phyloP scores from a whole-genome alignment of 2,888 invertebrate genomes.

The Nysson spinosus region DNA sequence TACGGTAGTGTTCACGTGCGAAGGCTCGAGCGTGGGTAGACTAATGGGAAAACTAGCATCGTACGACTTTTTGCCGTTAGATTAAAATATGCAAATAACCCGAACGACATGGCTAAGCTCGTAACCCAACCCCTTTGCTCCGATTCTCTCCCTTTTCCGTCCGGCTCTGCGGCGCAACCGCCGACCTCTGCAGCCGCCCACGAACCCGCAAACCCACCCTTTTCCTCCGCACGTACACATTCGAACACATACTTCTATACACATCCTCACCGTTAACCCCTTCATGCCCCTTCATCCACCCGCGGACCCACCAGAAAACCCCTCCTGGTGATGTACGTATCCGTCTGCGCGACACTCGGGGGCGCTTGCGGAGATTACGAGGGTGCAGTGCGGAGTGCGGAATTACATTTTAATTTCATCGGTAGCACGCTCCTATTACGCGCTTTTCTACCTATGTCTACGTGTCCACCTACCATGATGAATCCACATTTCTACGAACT shows the following conservation, averaged over 20 bases:
- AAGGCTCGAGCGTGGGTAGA: constrained; percentile 21
- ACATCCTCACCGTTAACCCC: constrained; percentile 4
- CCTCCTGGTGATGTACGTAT: constrained; percentile 40
- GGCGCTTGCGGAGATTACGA: constrained; percentile 63
- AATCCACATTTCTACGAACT: background rate
- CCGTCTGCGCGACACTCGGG: constrained; percentile 42
- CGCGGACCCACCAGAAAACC: constrained; percentile 19
- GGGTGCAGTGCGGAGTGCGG: constrained; percentile 59
- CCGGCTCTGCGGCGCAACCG: constrained; percentile 13
- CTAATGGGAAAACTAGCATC: constrained; percentile 64
- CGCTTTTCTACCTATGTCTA: constrained; percentile 2
- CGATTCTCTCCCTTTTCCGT: background rate
- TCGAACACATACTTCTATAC: background rate
- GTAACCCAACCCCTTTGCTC: constrained; percentile 27
- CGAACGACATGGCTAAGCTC: constrained; percentile 48
- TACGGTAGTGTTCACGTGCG: constrained; percentile 18
- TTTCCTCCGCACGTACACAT: constrained; percentile 3
- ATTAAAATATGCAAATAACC: constrained; percentile 75
- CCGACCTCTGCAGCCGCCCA: constrained; percentile 40
- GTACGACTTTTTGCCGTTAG: constrained; percentile 65
- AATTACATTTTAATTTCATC: constrained; percentile 75
- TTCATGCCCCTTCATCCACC: constrained; percentile 8
- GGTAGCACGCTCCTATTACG: constrained; percentile 44
- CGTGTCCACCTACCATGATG: background rate
- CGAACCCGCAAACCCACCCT: constrained; percentile 47